These are phyloP conservation scores for Sorex fumeus DNA, from an alignment of 2,113 vertebrate species.

Conservation along the genomic window DNA sequence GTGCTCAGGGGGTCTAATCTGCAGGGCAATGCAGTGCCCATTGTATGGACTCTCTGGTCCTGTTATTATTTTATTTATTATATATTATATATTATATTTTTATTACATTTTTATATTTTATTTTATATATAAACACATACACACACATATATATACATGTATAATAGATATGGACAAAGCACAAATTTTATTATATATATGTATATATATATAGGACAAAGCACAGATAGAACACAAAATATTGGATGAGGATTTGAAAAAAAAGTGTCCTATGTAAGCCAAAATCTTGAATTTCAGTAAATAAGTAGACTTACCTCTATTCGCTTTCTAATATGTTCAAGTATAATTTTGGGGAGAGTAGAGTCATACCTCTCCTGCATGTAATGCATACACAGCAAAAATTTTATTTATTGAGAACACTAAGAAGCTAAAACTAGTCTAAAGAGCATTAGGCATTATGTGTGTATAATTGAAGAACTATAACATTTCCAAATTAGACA, in stretches of 20 bases:
- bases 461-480: neutral
- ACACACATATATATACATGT: too few species aligned
- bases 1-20: too few species aligned
- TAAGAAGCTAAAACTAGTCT: slow-evolving; percentile 40
- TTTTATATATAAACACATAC: too few species aligned
- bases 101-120: too few species aligned
- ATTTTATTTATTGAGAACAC: slow-evolving; percentile 47
- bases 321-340: neutral
- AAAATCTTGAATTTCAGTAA: slow-evolving; percentile 48
- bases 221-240: neutral
- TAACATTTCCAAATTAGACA: slow-evolving; percentile 34
- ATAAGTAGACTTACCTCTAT: slow-evolving; percentile 7
- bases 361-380: slow-evolving; percentile 7
- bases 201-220: neutral
- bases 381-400: slow-evolving; percentile 23
- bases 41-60: too few species aligned
- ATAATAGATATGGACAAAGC: too few species aligned
- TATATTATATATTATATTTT: too few species aligned
- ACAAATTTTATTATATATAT: neutral
- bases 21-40: too few species aligned
- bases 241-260: slow-evolving; percentile 31
- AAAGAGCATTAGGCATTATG: slow-evolving; percentile 41
- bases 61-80: too few species aligned
- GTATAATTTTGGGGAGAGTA: slow-evolving; percentile 36
- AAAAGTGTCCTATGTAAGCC: neutral